A percentile compares a stretch with the other conserved stretches of the same genome.
Conservation (phyloP, 2,888 invertebrate species). For the Calameuta idolon region DNA sequence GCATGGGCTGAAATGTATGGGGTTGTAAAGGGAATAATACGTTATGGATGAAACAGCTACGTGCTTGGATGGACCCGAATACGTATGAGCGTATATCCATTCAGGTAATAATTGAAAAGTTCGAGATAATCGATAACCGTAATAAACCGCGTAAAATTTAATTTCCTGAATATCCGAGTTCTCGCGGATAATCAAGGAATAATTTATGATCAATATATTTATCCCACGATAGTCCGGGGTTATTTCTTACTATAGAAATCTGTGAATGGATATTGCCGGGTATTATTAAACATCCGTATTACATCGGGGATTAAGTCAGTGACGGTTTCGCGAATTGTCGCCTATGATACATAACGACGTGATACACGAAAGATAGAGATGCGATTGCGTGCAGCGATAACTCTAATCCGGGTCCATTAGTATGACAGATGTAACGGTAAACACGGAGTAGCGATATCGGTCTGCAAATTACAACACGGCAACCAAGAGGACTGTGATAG, state of each 20-base stretch:
- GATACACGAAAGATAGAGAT: conserved; percentile 37
- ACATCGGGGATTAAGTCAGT: neutral
- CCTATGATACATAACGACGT: neutral
- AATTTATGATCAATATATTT: too few relatives aligned
- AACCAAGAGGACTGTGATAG: conserved; percentile 51
- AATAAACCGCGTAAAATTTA: neutral
- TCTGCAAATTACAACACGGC: conserved; percentile 58
- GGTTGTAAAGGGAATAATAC: neutral
- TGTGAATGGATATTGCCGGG: neutral
- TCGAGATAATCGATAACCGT: neutral
- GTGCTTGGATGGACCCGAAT: neutral
- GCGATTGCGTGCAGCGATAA: conserved; percentile 42
- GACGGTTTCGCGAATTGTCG: conserved; percentile 6
- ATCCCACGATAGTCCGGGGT: too few relatives aligned
- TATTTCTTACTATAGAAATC: too few relatives aligned
- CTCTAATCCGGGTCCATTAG: conserved; percentile 58
- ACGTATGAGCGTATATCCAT: neutral
- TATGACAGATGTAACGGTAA: conserved; percentile 59
- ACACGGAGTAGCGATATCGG: conserved; percentile 49
- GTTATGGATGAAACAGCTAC: neutral
- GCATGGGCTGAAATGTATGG: neutral
- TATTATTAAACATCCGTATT: neutral
- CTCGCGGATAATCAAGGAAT: too few relatives aligned
- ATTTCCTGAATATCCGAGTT: too few relatives aligned
- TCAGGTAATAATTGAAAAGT: neutral